phyloP scores from a whole-genome alignment of 2,797 vertebrate genomes.

The Pangasius mekongensis region DNA sequence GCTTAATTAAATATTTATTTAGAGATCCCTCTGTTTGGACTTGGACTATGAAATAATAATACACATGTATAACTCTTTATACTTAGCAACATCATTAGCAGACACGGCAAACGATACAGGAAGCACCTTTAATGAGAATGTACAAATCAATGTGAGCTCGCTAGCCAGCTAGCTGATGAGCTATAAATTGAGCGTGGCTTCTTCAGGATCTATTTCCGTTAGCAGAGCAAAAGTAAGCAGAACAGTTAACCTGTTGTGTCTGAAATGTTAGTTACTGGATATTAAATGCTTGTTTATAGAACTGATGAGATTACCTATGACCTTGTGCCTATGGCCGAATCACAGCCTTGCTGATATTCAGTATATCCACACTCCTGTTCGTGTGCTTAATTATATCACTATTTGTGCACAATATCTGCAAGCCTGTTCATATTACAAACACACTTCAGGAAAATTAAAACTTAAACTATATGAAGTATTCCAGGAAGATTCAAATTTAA shows the following conservation, averaged over 20 bases:
- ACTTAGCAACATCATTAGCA: not conserved
- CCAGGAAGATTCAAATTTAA: too few relatives aligned
- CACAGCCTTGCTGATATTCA: too few relatives aligned
- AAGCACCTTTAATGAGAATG: not conserved
- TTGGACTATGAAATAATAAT: conserved; percentile 1
- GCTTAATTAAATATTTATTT: not conserved
- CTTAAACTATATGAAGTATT: too few relatives aligned
- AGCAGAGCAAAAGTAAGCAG: not conserved
- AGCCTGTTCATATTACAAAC: too few relatives aligned
- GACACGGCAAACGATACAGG: not conserved
- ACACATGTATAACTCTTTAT: not conserved
- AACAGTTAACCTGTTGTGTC: not conserved
- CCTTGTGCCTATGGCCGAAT: not conserved
- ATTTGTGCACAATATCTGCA: too few relatives aligned
- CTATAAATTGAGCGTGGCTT: not conserved
- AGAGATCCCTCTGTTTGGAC: not conserved
- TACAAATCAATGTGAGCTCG: not conserved
- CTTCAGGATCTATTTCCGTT: not conserved
- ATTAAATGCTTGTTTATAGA: not conserved
- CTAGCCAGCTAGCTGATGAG: not conserved
- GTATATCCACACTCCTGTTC: too few relatives aligned
- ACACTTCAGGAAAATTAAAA: too few relatives aligned
- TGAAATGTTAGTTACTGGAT: not conserved
- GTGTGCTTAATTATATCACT: too few relatives aligned
- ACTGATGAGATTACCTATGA: not conserved